Evolutionary conservation across 1,140 invertebrate genomes (phyloP), one percentile per base, ranked within the genome.

Genomic region (Atta texana): DNA sequence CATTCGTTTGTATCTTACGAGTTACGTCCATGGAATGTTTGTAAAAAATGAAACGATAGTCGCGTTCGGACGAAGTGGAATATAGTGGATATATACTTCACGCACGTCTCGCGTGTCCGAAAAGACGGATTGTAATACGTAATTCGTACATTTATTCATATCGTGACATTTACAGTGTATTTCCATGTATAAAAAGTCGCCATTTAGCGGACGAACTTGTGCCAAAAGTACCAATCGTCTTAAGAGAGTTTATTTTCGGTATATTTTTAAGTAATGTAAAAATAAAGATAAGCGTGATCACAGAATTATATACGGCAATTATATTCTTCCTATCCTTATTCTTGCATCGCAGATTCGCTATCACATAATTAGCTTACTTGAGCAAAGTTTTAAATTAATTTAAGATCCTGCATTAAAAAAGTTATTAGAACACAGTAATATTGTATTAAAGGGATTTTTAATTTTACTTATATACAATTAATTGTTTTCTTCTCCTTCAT

Each of bases 211-310:
- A 64, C 55, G 21, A 66, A 55, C 10, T 63, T n/a, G 85, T 89
- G 88, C 88, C 89, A 90, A 90, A 89, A 61, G 28, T 53, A 78
- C n/a, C 74, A 69, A 64, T 57, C 12, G 24, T 86, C 64, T 49
- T 69, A 49, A 80, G 61, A 87, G 61, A 89, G 6, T 78, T 77
- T 87, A 89, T 88, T 87, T 90, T 81, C 85, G 51, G 31, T 85
- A 86, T 77, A 85, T 87, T 88, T 87, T 90, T 81, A 81, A 74
- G 44, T 85, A 80, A 77, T 81, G 57, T 44, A 57, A 81, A 71
- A 82, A 55, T 21, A 75, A 75, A 34, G 55, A 75, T 57, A 75
- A 59, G 72, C 72, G 49, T 89, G 75, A 89, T 89, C 68, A 61
- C 24, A 84, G 61, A 82, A 28, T 68, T 69, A 24, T 24, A 24